Evolutionary conservation across 2,797 vertebrate species (phyloP).

Genomic region (Galago senegalensis): DNA sequence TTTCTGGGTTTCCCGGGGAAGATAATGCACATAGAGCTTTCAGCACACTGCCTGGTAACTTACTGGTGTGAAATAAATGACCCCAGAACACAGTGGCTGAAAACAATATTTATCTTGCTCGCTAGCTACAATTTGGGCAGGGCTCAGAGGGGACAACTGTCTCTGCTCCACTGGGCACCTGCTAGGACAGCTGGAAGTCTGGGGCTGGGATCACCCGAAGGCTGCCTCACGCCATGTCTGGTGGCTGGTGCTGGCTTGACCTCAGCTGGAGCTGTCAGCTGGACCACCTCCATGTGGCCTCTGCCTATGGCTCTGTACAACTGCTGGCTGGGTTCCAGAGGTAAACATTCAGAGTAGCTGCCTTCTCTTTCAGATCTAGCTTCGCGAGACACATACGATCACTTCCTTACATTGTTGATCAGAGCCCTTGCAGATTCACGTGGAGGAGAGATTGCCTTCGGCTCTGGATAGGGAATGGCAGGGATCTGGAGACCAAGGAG

Average conservation of each 20-base stretch:
- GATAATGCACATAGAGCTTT: neutral
- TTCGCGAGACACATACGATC: neutral
- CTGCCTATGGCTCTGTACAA: neutral
- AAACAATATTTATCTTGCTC: neutral
- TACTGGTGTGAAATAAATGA: conserved; percentile 5
- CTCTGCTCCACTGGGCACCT: neutral
- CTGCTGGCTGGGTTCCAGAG: neutral
- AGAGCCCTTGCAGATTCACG: neutral
- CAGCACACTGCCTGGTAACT: neutral
- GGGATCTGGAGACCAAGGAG: neutral
- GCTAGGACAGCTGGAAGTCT: neutral
- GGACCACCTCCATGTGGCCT: neutral
- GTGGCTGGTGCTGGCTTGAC: neutral
- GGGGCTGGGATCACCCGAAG: neutral
- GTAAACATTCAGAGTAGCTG: neutral
- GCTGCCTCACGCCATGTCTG: neutral
- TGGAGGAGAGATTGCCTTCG: neutral
- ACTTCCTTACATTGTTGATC: neutral
- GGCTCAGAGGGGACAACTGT: neutral
- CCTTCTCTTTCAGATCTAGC: neutral
- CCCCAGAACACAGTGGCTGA: neutral
- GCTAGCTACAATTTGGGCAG: neutral
- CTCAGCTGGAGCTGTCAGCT: neutral
- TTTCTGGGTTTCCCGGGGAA: neutral
- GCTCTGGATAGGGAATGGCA: neutral